phyloP scores from a whole-genome alignment of 2,888 invertebrate species.

The Autographa pulchrina region DNA sequence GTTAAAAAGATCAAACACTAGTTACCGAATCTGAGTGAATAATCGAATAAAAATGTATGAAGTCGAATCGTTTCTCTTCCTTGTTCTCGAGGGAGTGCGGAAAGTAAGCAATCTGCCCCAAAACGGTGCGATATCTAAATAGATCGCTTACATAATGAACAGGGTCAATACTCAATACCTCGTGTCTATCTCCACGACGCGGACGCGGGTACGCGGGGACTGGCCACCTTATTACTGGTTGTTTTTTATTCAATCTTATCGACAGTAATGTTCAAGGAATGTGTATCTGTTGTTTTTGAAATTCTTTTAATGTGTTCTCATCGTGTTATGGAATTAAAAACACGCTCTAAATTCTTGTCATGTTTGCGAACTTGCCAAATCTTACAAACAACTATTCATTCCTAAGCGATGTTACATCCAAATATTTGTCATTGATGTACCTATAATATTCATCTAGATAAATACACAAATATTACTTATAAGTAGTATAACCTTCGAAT shows the following conservation, averaged over 20 bases:
- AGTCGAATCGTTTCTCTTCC: not conserved
- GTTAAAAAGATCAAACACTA: too few species aligned
- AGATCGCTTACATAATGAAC: constrained; percentile 39
- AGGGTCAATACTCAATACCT: constrained; percentile 27
- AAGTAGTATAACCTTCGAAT: too few species aligned
- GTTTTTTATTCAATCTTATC: not conserved
- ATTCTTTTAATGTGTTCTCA: constrained; percentile 29
- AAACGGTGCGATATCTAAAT: constrained; percentile 52
- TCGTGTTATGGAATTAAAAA: constrained; percentile 31
- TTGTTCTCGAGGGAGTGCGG: constrained; percentile 27
- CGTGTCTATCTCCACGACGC: constrained; percentile 23
- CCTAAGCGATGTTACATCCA: constrained; percentile 21
- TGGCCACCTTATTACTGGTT: not conserved
- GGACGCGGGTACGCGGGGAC: not conserved
- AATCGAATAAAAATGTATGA: too few species aligned
- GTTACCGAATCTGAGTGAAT: too few species aligned
- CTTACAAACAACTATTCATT: constrained; percentile 27
- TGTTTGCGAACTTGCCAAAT: constrained; percentile 53
- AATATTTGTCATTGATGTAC: constrained; percentile 14
- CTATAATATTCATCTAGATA: not conserved
- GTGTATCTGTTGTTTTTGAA: constrained; percentile 24
- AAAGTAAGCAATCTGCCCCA: constrained; percentile 42
- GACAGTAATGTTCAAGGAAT: constrained; percentile 18
- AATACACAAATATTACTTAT: too few species aligned
- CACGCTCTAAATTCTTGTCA: constrained; percentile 20